Evolutionary conservation across 2,888 invertebrate genomes (phyloP).

Genomic region (Zeuzera pyrina): DNA sequence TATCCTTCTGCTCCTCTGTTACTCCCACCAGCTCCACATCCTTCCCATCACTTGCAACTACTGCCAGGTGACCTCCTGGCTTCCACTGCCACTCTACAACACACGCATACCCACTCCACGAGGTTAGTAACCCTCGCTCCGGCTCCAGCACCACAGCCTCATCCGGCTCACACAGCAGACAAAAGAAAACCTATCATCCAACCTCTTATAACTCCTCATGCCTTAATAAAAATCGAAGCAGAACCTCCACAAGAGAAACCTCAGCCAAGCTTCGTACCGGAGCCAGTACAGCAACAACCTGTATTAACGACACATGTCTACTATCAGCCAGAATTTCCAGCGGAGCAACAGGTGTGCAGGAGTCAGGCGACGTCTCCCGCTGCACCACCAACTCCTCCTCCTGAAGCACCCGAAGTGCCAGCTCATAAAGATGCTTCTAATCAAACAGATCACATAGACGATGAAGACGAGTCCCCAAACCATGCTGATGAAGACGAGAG

Average conservation of each 20-base stretch:
- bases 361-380: slow-evolving; percentile 75
- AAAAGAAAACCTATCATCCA: slow-evolving; percentile 66
- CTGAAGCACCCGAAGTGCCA: slow-evolving; percentile 70
- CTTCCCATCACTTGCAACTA: slow-evolving; percentile 77
- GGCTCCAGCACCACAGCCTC: slow-evolving; percentile 60
- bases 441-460: slow-evolving; percentile 84
- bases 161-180: slow-evolving; percentile 36
- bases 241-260: slow-evolving; percentile 69
- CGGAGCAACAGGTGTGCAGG: slow-evolving; percentile 64
- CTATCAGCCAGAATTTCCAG: slow-evolving; percentile 61
- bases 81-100: slow-evolving; percentile 76
- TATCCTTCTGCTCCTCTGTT: slow-evolving; percentile 56
- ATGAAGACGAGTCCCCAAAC: slow-evolving; percentile 75
- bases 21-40: slow-evolving; percentile 65
- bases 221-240: slow-evolving; percentile 81
- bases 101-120: slow-evolving; percentile 79
- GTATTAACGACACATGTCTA: slow-evolving; percentile 73
- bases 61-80: slow-evolving; percentile 78
- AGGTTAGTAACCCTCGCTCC: slow-evolving; percentile 77
- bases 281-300: slow-evolving; percentile 65
- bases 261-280: slow-evolving; percentile 51
- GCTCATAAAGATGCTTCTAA: slow-evolving; percentile 87
- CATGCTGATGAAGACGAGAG: slow-evolving; percentile 61
- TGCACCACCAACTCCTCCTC: slow-evolving; percentile 66
- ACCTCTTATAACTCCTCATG: slow-evolving; percentile 59